phyloP scores from a whole-genome alignment of 2,888 invertebrate genomes.

The Acanthacorydalis orientalis region DNA sequence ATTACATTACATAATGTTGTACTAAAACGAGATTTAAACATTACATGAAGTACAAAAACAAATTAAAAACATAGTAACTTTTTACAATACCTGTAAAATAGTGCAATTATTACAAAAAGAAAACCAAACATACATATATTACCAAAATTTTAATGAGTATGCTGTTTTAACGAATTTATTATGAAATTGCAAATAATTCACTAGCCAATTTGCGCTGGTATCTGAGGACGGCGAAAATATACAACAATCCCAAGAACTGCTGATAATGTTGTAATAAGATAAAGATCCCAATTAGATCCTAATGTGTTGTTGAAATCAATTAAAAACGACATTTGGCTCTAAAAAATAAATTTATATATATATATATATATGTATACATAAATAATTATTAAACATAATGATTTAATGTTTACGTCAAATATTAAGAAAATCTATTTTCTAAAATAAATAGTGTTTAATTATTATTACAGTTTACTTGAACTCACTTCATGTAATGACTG shows the following conservation, averaged over 20 bases:
- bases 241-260: slow-evolving; percentile 69
- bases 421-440: neutral
- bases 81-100: too few relatives aligned
- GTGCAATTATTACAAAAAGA: too few relatives aligned
- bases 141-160: too few relatives aligned
- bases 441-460: slow-evolving; percentile 6
- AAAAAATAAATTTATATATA: slow-evolving; percentile 20
- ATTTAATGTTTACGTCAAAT: neutral
- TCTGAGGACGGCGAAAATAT: slow-evolving; percentile 53
- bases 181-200: neutral
- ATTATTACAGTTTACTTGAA: slow-evolving; percentile 1
- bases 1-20: too few relatives aligned
- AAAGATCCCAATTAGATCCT: slow-evolving; percentile 87
- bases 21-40: too few relatives aligned
- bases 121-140: too few relatives aligned
- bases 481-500: slow-evolving; percentile 58
- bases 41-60: too few relatives aligned
- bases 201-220: neutral
- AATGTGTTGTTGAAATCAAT: slow-evolving; percentile 53
- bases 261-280: slow-evolving; percentile 67
- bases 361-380: slow-evolving; percentile 1
- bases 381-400: neutral
- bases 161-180: too few relatives aligned
- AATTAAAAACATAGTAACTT: too few relatives aligned
- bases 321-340: slow-evolving; percentile 45